Evolutionary conservation across 2,113 vertebrate species (phyloP).

Genomic region (Dunckerocampus dactyliophorus): DNA sequence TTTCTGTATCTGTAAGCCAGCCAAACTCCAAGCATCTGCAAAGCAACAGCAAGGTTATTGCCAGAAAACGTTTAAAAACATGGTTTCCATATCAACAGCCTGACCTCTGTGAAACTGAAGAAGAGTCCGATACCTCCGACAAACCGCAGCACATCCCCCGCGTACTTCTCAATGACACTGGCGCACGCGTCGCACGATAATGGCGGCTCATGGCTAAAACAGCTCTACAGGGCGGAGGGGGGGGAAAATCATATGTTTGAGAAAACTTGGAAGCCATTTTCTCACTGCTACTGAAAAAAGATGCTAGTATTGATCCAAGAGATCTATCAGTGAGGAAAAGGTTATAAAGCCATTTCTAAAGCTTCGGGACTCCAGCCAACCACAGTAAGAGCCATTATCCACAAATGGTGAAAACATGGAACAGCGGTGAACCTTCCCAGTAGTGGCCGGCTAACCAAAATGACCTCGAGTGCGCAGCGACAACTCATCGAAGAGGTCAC

Average conservation of each 20-base stretch:
- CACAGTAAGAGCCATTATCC: no score
- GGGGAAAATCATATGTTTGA: neutral
- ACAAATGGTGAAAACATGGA: no score
- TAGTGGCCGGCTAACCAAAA: no score
- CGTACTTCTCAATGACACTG: conserved; percentile 78
- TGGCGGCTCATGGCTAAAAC: conserved; percentile 34
- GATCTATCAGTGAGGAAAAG: no score
- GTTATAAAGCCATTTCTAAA: no score
- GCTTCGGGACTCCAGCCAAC: no score
- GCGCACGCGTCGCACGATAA: conserved; percentile 72
- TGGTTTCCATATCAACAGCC: conserved; percentile 4
- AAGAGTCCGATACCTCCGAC: conserved; percentile 93
- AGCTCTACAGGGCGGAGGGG: conserved; percentile 59
- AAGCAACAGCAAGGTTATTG: conserved; percentile 16
- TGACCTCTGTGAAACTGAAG: conserved; percentile 97
- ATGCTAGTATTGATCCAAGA: no score
- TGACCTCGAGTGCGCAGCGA: no score
- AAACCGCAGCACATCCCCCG: conserved; percentile 82
- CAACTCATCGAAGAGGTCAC: no score
- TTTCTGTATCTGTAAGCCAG: conserved; percentile 92
- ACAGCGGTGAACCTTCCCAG: no score
- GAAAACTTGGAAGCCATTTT: neutral
- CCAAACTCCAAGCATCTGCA: conserved; percentile 94
- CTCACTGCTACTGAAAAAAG: no score
- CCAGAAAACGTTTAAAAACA: neutral